Base-by-base conservation (phyloP, 2,113 vertebrate species). In the Oxyura jamaicensis region DNA sequence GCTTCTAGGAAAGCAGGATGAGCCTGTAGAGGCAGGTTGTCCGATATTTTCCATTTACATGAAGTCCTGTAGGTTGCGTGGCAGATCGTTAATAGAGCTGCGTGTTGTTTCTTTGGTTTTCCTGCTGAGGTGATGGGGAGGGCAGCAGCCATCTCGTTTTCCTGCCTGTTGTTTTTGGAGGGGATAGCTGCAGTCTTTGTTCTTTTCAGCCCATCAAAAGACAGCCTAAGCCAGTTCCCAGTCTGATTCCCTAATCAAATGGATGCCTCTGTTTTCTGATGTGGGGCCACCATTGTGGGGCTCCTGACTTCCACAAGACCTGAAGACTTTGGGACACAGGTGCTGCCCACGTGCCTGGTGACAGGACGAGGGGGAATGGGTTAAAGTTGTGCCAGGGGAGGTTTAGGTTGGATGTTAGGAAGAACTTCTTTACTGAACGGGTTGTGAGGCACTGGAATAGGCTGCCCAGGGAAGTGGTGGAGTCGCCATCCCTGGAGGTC, bases 91-190 rank as follows among this genome's bases (percentile, higher is more conserved):
- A 35, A 42, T 8, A n/a, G 75, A 67, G 21, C 83, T 74, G 41
- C 4, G 0, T 59, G 71, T 50, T 95, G 63, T n/a, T 93, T 63
- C 84, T 88, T 62, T 36, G 1, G 5, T 36, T 58, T 74, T 81
- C 55, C 73, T 63, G 69, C 9, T 36, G 89, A 60, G 73, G 31
- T 35, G 82, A 35, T 41, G 26, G 44, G 41, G 71, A 74, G 68
- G 79, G 68, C 79, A 87, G 68, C 89, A 90, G 50, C 72, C 72
- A 33, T 88, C 90, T 93, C 75, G 6, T 83, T 90, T 88, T 80
- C 71, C 58, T 83, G n/a, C 31, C 56, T 41, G 19, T 90, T 91
- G 42, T 35, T 83, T 89, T 94, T 86, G 84, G 74, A 91, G n/a
- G 55, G 50, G n/a, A 12, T 13, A 35, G 73, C 68, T 81, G 58